Evolutionary conservation across 2,888 invertebrate species (phyloP), one percentile per base, ranked within the genome.

Genomic region (Tetropium fuscum): DNA sequence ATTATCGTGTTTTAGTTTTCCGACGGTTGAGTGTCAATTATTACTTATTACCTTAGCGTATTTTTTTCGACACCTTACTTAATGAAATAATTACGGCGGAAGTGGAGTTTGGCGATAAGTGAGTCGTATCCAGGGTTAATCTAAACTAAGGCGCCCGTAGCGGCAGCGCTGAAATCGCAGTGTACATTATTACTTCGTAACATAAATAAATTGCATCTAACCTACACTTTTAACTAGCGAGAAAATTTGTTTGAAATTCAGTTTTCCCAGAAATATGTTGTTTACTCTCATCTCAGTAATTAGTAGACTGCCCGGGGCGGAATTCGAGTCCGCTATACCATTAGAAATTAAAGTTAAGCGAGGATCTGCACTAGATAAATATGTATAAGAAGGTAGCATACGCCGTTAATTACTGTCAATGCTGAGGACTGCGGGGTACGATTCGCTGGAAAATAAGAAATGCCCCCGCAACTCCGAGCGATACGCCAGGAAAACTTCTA

Each of bases 231-330:
- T 77, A 74, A 74, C 74, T 74, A 75, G 73, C 71, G 70, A 73
- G 77, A 76, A 77, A 78, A 78, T 77, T 74, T 70, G 75, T 75
- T 75, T 70, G 74, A 75, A 77, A 77, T 78, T 75, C 69, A 75
- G 75, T 77, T 76, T 78, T 74, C 76, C 73, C 73, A 71, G 75
- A 76, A 78, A 78, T 76, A 78, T 78, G 78, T 78, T 78, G 77
- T 78, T 78, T 78, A 74, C 76, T 71, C 73, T 69, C 70, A 68
- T 68, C 73, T 69, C 61, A 66, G 76, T 76, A 78, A 78, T 78
- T 78, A 79, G 74, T 75, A 77, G 71, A 72, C 71, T 70, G 71
- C 74, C 74, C 63, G 55, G 70, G 76, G 76, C 72, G 66, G 64
- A 67, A 67, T 69, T 63, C 69, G 68, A 72, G 74, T 71, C 69